Evolutionary conservation across 2,797 vertebrate species (phyloP).

Genomic region (Salmo trutta): DNA sequence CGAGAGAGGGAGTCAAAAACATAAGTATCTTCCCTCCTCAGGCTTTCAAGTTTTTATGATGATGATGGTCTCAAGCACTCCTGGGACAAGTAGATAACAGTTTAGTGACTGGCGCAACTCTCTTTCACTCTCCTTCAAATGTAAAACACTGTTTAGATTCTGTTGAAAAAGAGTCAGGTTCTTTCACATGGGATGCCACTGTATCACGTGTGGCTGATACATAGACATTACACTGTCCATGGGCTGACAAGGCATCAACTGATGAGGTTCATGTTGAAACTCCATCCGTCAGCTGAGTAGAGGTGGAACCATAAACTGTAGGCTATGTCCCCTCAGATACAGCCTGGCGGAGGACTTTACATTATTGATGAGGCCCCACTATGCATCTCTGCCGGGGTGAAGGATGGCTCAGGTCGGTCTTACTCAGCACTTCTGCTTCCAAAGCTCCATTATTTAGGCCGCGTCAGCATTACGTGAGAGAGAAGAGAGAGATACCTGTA

Average conservation of each 20-base stretch:
- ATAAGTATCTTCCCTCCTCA: background rate
- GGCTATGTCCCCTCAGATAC: background rate
- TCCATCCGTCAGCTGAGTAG: slow-evolving; percentile 42
- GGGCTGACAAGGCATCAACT: slow-evolving; percentile 54
- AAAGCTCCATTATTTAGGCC: slow-evolving; percentile 59
- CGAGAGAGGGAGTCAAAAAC: background rate
- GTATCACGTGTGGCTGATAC: slow-evolving; percentile 24
- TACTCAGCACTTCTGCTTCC: slow-evolving; percentile 75
- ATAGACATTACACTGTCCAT: slow-evolving; percentile 35
- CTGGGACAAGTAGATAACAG: background rate
- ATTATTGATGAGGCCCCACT: slow-evolving; percentile 80
- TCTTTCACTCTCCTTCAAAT: background rate
- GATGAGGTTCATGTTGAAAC: slow-evolving; percentile 42
- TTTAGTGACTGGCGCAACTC: background rate
- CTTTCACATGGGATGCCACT: background rate
- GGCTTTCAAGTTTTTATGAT: background rate
- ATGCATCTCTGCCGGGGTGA: slow-evolving; percentile 63
- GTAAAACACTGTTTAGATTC: background rate
- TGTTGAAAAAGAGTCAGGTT: background rate
- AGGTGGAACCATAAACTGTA: slow-evolving; percentile 36
- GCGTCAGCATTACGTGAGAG: slow-evolving; percentile 64
- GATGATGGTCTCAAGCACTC: background rate
- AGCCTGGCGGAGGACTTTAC: slow-evolving; percentile 61
- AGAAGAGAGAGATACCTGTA: slow-evolving; percentile 26
- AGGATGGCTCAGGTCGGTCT: slow-evolving; percentile 61